A percentile compares a stretch with the other conserved stretches of the same genome.
These are phyloP conservation scores for Malurus elegans DNA, from an alignment of 2,113 vertebrate genomes.

Conservation along the genomic window DNA sequence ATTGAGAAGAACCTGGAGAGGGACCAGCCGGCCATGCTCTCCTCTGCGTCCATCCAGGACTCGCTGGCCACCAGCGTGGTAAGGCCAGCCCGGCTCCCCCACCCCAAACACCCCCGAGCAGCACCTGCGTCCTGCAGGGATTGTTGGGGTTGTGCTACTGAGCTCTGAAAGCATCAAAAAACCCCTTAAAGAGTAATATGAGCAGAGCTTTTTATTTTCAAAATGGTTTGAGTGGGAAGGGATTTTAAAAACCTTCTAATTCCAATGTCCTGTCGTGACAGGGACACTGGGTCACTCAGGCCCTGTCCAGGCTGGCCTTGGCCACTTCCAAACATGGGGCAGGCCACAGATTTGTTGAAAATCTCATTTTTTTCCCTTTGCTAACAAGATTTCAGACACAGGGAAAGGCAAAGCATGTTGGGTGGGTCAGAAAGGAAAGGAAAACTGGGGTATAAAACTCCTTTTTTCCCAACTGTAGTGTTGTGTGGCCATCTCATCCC, in stretches of 20 bases:
- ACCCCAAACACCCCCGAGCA: accelerated
- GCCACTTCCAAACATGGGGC: not conserved
- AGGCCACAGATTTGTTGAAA: not conserved
- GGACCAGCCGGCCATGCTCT: slow-evolving; percentile 73
- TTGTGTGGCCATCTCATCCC: too few relatives aligned
- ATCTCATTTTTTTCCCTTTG: not conserved
- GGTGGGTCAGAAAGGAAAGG: not conserved
- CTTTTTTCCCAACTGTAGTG: too few relatives aligned
- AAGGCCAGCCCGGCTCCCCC: not conserved
- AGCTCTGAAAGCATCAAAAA: not conserved
- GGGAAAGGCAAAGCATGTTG: not conserved
- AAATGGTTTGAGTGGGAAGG: not conserved
- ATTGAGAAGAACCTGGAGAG: slow-evolving; percentile 72
- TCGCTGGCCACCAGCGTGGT: slow-evolving; percentile 87
- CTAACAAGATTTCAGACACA: not conserved
- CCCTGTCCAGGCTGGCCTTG: not conserved
- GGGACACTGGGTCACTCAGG: not conserved
- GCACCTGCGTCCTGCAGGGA: accelerated
- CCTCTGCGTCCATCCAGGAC: slow-evolving; percentile 84
- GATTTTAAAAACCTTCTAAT: not conserved
- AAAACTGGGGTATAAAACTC: not conserved
- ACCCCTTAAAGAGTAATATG: accelerated
- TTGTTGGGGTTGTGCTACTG: not conserved
- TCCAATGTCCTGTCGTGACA: not conserved
- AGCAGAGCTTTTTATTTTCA: not conserved